Percentiles rank a stretch among this genome's conserved stretches.
phyloP scores from a whole-genome alignment of 2,113 vertebrate genomes.

The Corythoichthys haematopterus region DNA sequence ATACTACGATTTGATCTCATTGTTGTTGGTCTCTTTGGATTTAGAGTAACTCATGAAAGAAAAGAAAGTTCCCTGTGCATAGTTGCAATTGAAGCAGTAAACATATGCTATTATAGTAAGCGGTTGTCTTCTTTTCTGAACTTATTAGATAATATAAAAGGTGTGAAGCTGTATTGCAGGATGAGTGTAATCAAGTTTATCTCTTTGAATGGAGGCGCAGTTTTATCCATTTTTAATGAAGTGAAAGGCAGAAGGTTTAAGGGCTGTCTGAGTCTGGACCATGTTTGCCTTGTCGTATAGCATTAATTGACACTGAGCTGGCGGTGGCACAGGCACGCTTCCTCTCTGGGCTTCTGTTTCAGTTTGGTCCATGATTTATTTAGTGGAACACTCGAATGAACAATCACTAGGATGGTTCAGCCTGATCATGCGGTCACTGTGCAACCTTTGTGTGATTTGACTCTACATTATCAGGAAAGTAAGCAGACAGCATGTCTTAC shows the following conservation, averaged over 20 bases:
- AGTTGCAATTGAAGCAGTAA: conserved; percentile 32
- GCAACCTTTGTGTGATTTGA: conserved; percentile 1
- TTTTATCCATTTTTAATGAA: conserved; percentile 62
- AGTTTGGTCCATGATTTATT: conserved; percentile 59
- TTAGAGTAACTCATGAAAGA: background rate
- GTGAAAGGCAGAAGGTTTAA: conserved; percentile 46
- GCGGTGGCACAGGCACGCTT: conserved; percentile 29
- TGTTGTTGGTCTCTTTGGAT: background rate
- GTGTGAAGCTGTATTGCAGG: background rate
- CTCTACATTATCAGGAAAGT: conserved; percentile 10
- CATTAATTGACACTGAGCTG: conserved; percentile 55
- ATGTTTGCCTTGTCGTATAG: conserved; percentile 48
- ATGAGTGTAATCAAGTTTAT: conserved; percentile 15
- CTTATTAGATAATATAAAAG: conserved; percentile 1
- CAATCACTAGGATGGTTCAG: conserved; percentile 19
- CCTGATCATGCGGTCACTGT: conserved; percentile 20
- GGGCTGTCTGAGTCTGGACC: conserved; percentile 26
- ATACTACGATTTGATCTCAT: background rate
- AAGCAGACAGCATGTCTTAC: background rate
- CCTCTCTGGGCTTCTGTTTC: conserved; percentile 41
- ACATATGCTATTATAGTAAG: conserved; percentile 1
- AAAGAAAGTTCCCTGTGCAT: conserved; percentile 33
- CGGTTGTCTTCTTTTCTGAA: conserved; percentile 31
- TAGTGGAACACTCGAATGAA: conserved; percentile 33
- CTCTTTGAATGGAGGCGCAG: conserved; percentile 26